Evolutionary conservation across 2,797 vertebrate species (phyloP).

Genomic region (Melanotaenia nigrans): DNA sequence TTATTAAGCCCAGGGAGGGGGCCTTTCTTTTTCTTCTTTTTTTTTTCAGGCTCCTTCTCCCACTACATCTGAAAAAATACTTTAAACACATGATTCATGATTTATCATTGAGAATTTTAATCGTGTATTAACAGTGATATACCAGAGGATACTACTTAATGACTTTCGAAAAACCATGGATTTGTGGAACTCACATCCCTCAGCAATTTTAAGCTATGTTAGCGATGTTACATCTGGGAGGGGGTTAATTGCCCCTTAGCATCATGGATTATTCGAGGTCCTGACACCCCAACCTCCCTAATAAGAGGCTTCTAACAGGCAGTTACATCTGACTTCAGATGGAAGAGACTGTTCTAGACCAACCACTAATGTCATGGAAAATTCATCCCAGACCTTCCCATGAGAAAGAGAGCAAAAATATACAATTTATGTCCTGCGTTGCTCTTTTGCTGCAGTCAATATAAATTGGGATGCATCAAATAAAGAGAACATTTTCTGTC

Average conservation of each 20-base stretch:
- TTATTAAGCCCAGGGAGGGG: not conserved
- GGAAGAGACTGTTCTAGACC: conserved; percentile 27
- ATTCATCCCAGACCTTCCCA: not conserved
- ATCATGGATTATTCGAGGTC: conserved; percentile 50
- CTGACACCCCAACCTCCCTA: conserved; percentile 51
- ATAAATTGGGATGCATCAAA: not conserved
- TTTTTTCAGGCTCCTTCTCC: not conserved
- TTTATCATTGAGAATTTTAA: not conserved
- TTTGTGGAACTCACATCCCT: not conserved
- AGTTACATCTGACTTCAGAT: conserved; percentile 63
- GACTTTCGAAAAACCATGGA: not conserved
- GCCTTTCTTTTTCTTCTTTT: not conserved
- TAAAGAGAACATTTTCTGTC: not conserved
- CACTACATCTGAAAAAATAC: not conserved
- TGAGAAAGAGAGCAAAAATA: conserved; percentile 8
- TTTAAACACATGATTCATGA: not conserved
- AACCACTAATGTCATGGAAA: conserved; percentile 50
- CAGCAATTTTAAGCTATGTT: not conserved
- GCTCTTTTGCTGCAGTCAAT: not conserved
- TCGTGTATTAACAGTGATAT: not conserved
- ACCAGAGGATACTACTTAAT: not conserved
- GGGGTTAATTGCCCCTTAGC: conserved; percentile 68
- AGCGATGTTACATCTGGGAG: conserved; percentile 34
- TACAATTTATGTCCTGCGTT: conserved; percentile 20
- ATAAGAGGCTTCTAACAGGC: conserved; percentile 64